These are phyloP conservation scores for Fragariocoptes setiger DNA, from an alignment of 1,140 invertebrate genomes.

Conservation along the genomic window DNA sequence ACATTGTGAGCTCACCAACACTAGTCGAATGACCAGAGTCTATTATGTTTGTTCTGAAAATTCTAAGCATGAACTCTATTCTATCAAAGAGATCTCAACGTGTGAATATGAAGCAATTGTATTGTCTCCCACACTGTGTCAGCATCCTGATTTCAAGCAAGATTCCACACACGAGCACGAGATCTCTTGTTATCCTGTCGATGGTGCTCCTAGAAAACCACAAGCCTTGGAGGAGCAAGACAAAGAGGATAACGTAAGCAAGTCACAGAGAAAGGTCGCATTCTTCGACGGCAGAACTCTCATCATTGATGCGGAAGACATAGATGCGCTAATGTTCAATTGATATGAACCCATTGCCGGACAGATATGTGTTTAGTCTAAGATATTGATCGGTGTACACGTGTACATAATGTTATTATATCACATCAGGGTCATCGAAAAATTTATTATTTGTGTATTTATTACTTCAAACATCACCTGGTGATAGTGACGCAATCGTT, in stretches of 20 bases:
- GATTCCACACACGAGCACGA: slow-evolving; percentile 22
- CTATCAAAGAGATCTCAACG: slow-evolving; percentile 61
- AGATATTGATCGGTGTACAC: too few relatives aligned
- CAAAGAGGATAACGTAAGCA: neutral
- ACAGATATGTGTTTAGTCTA: too few relatives aligned
- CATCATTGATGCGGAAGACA: slow-evolving; percentile 2
- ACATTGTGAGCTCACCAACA: slow-evolving; percentile 56
- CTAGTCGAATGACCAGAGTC: slow-evolving; percentile 40
- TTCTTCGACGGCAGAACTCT: slow-evolving; percentile 8
- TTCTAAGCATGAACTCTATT: slow-evolving; percentile 45
- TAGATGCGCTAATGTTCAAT: too few relatives aligned
- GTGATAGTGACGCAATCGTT: too few relatives aligned
- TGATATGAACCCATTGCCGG: too few relatives aligned
- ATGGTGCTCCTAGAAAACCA: slow-evolving; percentile 36
- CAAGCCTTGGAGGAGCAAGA: slow-evolving; percentile 35
- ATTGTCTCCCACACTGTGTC: slow-evolving; percentile 46
- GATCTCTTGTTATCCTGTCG: slow-evolving; percentile 42
- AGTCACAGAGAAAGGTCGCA: neutral
- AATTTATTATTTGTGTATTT: too few relatives aligned
- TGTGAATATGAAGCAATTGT: slow-evolving; percentile 78
- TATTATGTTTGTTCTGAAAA: slow-evolving; percentile 43
- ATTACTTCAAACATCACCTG: too few relatives aligned
- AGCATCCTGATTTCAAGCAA: slow-evolving; percentile 51
- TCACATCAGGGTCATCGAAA: too few relatives aligned
- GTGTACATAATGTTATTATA: too few relatives aligned